These are phyloP conservation scores for Mesorhabditis belari DNA, from an alignment of 2,888 invertebrate species.

Conservation along the genomic window DNA sequence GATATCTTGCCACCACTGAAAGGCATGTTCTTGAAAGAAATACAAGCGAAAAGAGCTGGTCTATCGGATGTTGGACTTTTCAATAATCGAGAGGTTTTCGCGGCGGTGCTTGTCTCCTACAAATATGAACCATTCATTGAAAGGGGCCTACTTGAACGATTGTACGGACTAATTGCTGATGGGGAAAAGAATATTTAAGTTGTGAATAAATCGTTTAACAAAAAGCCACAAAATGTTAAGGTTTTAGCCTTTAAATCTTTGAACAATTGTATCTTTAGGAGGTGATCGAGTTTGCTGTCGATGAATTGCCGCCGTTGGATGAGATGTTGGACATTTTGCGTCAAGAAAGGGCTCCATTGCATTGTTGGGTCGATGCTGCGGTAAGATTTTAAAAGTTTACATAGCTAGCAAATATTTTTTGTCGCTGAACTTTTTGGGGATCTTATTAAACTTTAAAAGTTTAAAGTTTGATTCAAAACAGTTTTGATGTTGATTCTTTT, in stretches of 20 bases:
- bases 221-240: neutral
- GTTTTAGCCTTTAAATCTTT: too few relatives aligned
- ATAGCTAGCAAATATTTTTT: too few relatives aligned
- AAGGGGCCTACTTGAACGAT: slow-evolving; percentile 13
- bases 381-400: too few relatives aligned
- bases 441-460: too few relatives aligned
- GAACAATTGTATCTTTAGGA: slow-evolving; percentile 54
- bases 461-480: too few relatives aligned
- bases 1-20: slow-evolving; percentile 17
- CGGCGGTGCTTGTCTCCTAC: slow-evolving; percentile 17
- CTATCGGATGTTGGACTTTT: slow-evolving; percentile 19
- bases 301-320: slow-evolving; percentile 87
- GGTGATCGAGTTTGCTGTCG: slow-evolving; percentile 94
- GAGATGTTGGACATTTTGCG: slow-evolving; percentile 89
- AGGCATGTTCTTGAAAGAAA: slow-evolving; percentile 18
- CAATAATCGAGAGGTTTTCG: slow-evolving; percentile 21
- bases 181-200: neutral
- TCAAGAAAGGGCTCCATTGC: slow-evolving; percentile 84
- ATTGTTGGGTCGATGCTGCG: slow-evolving; percentile 90
- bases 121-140: slow-evolving; percentile 31
- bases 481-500: too few relatives aligned
- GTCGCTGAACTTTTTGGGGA: too few relatives aligned
- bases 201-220: neutral
- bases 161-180: neutral
- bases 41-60: slow-evolving; percentile 9